Percentiles rank a stretch among this genome's conserved stretches.
Evolutionary conservation across 2,888 invertebrate genomes (phyloP).

Genomic region (Dicyrtoma fusca): DNA sequence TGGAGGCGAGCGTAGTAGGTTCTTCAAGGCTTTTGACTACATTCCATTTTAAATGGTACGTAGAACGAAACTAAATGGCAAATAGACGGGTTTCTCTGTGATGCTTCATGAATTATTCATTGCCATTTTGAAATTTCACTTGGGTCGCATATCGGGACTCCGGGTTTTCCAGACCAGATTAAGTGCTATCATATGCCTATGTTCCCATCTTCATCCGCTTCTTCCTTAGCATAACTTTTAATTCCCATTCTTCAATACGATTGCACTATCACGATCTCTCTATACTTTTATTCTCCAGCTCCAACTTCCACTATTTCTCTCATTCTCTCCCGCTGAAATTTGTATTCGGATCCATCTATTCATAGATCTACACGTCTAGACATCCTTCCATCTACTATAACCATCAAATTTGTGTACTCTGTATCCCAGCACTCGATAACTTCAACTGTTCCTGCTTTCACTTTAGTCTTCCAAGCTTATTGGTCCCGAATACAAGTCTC

Average conservation of each 20-base stretch:
- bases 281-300: neutral
- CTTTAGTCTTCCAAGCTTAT: too few relatives aligned
- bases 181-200: conserved; percentile 55
- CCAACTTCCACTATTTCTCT: conserved; percentile 1
- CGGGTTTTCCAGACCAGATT: conserved; percentile 45
- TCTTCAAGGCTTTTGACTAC: conserved; percentile 37
- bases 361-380: too few relatives aligned
- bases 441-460: conserved; percentile 7
- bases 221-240: conserved; percentile 38
- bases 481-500: too few relatives aligned
- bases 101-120: conserved; percentile 56
- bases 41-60: conserved; percentile 38
- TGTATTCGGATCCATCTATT: too few relatives aligned
- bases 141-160: conserved; percentile 45
- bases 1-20: conserved; percentile 42
- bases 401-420: too few relatives aligned
- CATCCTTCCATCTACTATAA: too few relatives aligned
- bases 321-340: neutral
- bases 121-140: conserved; percentile 56
- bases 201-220: conserved; percentile 51
- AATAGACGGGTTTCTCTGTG: conserved; percentile 48
- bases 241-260: conserved; percentile 48
- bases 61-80: conserved; percentile 37
- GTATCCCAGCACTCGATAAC: neutral
- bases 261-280: conserved; percentile 7